A percentile compares a stretch with the other conserved stretches of the same genome.
phyloP scores from a whole-genome alignment of 1,140 invertebrate genomes.

The Trichomalopsis sarcophagae region DNA sequence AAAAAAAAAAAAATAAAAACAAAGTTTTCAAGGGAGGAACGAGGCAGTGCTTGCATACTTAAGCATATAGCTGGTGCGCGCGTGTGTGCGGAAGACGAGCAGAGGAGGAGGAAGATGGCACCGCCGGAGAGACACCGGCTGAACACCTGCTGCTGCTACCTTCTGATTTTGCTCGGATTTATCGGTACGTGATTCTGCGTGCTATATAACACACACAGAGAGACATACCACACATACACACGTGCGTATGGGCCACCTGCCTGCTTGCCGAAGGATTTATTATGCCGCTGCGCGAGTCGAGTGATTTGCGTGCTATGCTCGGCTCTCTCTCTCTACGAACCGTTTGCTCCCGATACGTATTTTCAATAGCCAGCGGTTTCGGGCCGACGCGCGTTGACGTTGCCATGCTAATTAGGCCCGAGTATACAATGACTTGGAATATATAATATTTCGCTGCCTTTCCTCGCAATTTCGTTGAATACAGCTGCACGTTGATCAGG shows the following conservation, averaged over 20 bases:
- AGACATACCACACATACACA: not conserved
- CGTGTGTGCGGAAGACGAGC: conserved; percentile 10
- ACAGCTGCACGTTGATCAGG: too few relatives aligned
- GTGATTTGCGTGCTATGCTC: not conserved
- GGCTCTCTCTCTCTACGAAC: not conserved
- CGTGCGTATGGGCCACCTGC: not conserved
- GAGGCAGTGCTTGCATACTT: not conserved
- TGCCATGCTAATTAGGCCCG: not conserved
- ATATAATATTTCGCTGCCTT: not conserved
- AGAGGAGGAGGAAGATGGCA: conserved; percentile 43
- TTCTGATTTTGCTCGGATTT: conserved; percentile 56
- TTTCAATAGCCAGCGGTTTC: not conserved
- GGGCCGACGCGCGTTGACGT: too few relatives aligned
- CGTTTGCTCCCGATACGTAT: not conserved
- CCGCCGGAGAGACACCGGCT: conserved; percentile 26
- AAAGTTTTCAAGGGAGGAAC: not conserved
- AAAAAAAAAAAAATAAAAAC: not conserved
- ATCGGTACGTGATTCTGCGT: conserved; percentile 54
- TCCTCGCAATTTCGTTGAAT: too few relatives aligned
- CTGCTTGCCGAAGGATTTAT: conserved; percentile 25
- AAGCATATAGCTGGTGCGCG: not conserved
- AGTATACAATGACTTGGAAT: not conserved
- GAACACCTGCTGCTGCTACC: conserved; percentile 47
- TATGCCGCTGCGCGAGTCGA: not conserved
- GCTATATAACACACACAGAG: not conserved